These are phyloP conservation scores for Drosophila funebris DNA, from an alignment of 1,140 invertebrate species.

Conservation along the genomic window DNA sequence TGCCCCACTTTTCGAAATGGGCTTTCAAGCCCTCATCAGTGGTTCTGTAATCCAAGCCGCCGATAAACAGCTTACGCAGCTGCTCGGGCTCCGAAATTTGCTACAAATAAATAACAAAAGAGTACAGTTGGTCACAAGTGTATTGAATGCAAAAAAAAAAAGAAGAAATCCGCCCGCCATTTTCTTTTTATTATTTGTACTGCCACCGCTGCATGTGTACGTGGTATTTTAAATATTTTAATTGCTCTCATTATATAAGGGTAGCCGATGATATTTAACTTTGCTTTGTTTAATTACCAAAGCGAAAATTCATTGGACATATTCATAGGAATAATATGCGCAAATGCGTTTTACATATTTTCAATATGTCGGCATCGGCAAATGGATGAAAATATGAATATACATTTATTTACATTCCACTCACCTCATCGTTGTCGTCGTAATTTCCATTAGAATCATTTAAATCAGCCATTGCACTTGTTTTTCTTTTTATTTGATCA, in stretches of 20 bases:
- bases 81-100: conserved; percentile 92
- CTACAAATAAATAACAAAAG: conserved; percentile 8
- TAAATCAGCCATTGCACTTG: conserved; percentile 57
- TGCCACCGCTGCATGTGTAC: conserved; percentile 18
- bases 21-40: conserved; percentile 96
- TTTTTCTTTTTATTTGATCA: conserved; percentile 7
- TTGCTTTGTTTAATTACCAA: not conserved
- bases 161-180: conserved; percentile 66
- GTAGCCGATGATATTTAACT: too few species aligned
- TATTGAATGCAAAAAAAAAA: conserved; percentile 50
- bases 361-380: conserved; percentile 45
- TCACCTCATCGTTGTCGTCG: conserved; percentile 78
- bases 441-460: conserved; percentile 78
- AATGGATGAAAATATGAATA: not conserved
- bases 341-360: conserved; percentile 3
- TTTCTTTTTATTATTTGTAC: conserved; percentile 64
- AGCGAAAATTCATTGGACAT: not conserved
- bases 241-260: too few species aligned
- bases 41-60: conserved; percentile 98
- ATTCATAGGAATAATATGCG: too few species aligned
- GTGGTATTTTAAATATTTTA: not conserved
- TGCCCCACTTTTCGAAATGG: conserved; percentile 98
- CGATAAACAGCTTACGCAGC: conserved; percentile 98
- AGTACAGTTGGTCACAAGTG: conserved; percentile 58
- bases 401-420: conserved; percentile 3